A percentile compares a stretch with the other conserved stretches of the same genome.
Evolutionary conservation across 2,888 invertebrate species (phyloP).

Genomic region (Chrysodeixis includens): DNA sequence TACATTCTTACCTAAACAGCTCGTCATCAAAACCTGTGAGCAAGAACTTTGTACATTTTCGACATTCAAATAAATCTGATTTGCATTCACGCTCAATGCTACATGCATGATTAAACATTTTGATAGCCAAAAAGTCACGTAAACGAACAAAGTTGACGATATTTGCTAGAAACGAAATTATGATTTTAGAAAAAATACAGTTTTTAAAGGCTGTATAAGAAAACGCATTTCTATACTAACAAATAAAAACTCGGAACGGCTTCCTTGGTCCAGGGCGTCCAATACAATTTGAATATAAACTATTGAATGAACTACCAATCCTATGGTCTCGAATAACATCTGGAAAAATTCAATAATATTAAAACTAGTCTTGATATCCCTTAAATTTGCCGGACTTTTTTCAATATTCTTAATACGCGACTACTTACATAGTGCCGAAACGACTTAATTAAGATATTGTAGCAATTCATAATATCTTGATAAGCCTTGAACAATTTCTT

Average conservation of each 20-base stretch:
- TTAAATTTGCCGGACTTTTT: too few relatives aligned
- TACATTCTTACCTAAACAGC: conserved; percentile 16
- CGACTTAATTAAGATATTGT: conserved; percentile 14
- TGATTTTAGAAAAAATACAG: too few relatives aligned
- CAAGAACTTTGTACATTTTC: conserved; percentile 17
- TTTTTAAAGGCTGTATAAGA: too few relatives aligned
- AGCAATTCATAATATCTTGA: conserved; percentile 32
- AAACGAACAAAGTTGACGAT: neutral
- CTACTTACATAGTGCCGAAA: conserved; percentile 37
- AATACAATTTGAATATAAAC: too few relatives aligned
- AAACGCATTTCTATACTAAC: too few relatives aligned
- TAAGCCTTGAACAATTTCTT: conserved; percentile 20
- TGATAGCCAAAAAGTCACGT: neutral
- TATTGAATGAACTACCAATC: too few relatives aligned
- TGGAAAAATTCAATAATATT: too few relatives aligned
- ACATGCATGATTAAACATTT: neutral
- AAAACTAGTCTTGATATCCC: too few relatives aligned
- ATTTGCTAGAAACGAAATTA: neutral
- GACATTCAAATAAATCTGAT: conserved; percentile 19
- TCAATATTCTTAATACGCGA: neutral
- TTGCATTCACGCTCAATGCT: neutral
- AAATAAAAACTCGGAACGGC: too few relatives aligned
- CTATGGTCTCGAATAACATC: too few relatives aligned
- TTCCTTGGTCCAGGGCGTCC: too few relatives aligned
- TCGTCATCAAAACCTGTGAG: conserved; percentile 13